Evolutionary conservation across 2,797 vertebrate species (phyloP).

Genomic region (Catostomus latipinnis): DNA sequence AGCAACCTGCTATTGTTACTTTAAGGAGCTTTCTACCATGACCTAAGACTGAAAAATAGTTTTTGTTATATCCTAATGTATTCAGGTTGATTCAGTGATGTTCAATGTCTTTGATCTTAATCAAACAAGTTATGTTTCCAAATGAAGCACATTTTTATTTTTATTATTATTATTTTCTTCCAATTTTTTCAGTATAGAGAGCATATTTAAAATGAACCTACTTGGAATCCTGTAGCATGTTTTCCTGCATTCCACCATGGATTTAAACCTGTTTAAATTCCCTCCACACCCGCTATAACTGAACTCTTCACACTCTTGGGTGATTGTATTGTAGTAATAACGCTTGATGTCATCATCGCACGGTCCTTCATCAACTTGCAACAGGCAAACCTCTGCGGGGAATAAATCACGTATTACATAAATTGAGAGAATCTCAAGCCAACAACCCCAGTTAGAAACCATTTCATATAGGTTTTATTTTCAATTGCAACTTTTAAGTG

Average conservation of each 20-base stretch:
- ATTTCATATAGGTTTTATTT: not conserved
- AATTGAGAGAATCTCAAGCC: not conserved
- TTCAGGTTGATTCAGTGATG: too few species aligned
- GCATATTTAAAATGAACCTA: conserved; percentile 70
- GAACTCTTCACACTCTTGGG: conserved; percentile 86
- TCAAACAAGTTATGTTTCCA: too few species aligned
- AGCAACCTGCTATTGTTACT: too few species aligned
- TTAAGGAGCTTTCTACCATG: too few species aligned
- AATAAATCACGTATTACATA: not conserved
- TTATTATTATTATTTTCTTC: too few species aligned
- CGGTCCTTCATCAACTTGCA: conserved; percentile 80
- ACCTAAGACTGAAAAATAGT: too few species aligned
- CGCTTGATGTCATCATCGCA: conserved; percentile 77
- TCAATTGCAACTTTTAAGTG: not conserved
- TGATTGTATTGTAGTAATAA: conserved; percentile 87
- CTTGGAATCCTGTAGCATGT: conserved; percentile 87
- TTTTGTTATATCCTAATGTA: too few species aligned
- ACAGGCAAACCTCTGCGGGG: conserved; percentile 80
- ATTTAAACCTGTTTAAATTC: conserved; percentile 89
- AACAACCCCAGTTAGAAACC: not conserved
- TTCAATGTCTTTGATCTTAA: too few species aligned
- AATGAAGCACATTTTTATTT: too few species aligned
- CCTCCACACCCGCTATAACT: conserved; percentile 87
- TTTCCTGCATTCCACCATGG: conserved; percentile 80
- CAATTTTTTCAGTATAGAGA: too few species aligned